A percentile compares a stretch with the other conserved stretches of the same genome.
phyloP scores from a whole-genome alignment of 2,113 vertebrate genomes.

The Strigops habroptila region DNA sequence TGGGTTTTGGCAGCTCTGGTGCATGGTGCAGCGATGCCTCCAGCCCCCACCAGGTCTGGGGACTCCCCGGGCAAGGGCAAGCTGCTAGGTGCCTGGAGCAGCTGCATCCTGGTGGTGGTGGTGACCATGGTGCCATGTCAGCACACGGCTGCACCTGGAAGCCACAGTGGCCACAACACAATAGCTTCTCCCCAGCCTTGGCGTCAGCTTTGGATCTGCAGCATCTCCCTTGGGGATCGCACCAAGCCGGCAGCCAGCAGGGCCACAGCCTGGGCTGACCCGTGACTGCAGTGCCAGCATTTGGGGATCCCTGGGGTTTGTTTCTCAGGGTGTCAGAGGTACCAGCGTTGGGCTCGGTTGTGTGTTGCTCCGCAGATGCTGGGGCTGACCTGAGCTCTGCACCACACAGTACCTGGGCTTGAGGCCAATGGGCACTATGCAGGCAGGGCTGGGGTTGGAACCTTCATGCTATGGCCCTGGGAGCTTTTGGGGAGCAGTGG shows the following conservation, averaged over 20 bases:
- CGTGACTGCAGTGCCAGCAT: rapidly evolving
- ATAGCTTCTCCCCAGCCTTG: neutral
- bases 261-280: neutral
- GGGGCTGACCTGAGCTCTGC: neutral
- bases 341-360: neutral
- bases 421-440: rapidly evolving
- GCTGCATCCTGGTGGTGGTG: neutral
- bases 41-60: neutral
- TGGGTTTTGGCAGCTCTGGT: neutral
- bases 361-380: rapidly evolving
- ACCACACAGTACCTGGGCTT: rapidly evolving
- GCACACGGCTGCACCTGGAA: neutral
- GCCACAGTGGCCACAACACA: neutral
- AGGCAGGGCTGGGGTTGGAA: neutral
- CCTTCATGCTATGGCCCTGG: rapidly evolving
- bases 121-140: rapidly evolving
- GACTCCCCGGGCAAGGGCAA: rapidly evolving
- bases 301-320: neutral
- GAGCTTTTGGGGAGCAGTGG: neutral
- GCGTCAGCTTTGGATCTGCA: neutral
- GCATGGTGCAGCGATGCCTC: neutral
- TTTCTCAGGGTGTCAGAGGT: neutral
- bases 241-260: neutral
- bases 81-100: neutral
- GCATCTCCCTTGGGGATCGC: neutral